A percentile compares a stretch with the other conserved stretches of the same genome.
These are phyloP conservation scores for Psilanteris sp. DNA, from an alignment of 1,140 invertebrate species.

Conservation along the genomic window DNA sequence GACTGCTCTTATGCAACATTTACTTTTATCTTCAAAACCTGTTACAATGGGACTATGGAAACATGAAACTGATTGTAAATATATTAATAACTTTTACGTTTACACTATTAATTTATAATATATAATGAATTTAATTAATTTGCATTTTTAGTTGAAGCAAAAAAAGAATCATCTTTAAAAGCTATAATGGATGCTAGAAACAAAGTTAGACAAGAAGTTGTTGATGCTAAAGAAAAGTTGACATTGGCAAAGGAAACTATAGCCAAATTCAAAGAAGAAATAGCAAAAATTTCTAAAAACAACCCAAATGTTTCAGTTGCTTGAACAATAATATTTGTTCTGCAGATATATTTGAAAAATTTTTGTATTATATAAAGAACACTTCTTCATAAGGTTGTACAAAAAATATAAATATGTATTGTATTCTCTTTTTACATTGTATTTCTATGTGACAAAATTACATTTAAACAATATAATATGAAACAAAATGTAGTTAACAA, in stretches of 20 bases:
- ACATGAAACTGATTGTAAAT: conserved; percentile 96
- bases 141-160: conserved; percentile 93
- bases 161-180: conserved; percentile 90
- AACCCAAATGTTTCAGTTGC: conserved; percentile 65
- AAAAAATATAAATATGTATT: too few relatives aligned
- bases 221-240: conserved; percentile 92
- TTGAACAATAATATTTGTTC: conserved; percentile 27
- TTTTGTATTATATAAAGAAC: too few relatives aligned
- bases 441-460: too few relatives aligned
- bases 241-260: conserved; percentile 94
- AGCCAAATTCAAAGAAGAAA: conserved; percentile 92
- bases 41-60: conserved; percentile 87
- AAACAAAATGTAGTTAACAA: too few relatives aligned
- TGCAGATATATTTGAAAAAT: background rate
- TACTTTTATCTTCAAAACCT: conserved; percentile 88
- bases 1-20: conserved; percentile 94
- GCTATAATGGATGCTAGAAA: conserved; percentile 89
- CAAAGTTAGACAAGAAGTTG: conserved; percentile 91
- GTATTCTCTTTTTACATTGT: too few relatives aligned
- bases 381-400: too few relatives aligned
- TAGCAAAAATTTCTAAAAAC: conserved; percentile 83
- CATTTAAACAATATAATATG: too few relatives aligned
- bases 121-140: too few relatives aligned
- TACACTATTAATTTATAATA: too few relatives aligned
- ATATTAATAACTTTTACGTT: conserved; percentile 9